Evolutionary conservation across 2,797 vertebrate genomes (phyloP), one percentile per base, ranked within the genome.

Genomic region (Poecilia gillii): DNA sequence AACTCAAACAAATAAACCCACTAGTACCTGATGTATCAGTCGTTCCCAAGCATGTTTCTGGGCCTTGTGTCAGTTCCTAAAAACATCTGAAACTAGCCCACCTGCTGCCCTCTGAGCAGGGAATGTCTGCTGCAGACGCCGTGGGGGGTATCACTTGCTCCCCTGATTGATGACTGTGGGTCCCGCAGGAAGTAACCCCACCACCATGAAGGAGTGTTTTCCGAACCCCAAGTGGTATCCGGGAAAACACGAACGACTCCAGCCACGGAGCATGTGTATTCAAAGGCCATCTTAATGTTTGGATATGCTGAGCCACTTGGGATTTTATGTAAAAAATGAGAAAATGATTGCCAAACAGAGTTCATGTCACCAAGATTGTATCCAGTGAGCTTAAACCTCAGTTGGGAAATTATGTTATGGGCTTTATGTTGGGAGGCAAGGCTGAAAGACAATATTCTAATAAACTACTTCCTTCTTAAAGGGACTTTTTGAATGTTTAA

Each of bases 161-260:
- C 83, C 87, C 93, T 95, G 94, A 95, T 95, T 95, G 94, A 96
- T 95, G 94, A 95, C 87, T 85, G 80, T 81, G 85, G 90, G 92
- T 94, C 94, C 90, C 90, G 68, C 90, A 95, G 94, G 94, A 96
- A 94, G 90, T 94, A 93, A 94, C 94, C 93, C 91, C 92, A 66
- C 94, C 95, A 95, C 94, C 94, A 93, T 93, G 94, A 95, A 95
- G 94, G 92, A 93, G 91, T 95, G 92, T 94, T 95, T 94, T 95
- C 90, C 90, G 90, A 94, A 94, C 92, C 93, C 93, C 92, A 90
- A 94, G 94, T 93, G 92, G 94, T 93, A 95, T 94, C 95, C 93
- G 92, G 93, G 81, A 96, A 95, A 95, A 95, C 93, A 95, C 85
- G 91, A 92, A 73, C 33, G 85, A 90, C 89, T 91, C 88, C 89